Evolutionary conservation across 2,888 invertebrate genomes (phyloP).

Genomic region (Trichogramma evanescens): DNA sequence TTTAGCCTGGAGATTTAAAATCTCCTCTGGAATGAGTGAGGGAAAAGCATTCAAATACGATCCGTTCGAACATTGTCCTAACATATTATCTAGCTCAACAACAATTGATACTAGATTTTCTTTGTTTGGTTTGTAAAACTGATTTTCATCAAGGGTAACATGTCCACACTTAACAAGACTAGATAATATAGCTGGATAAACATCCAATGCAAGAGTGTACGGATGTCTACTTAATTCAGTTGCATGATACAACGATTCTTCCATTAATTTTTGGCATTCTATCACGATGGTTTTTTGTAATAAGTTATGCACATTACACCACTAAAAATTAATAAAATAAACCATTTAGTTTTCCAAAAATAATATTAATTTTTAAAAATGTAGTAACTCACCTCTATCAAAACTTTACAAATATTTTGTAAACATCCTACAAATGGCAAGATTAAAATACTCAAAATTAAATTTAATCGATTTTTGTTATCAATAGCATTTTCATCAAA

Average conservation of each 20-base stretch:
- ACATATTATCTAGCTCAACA: constrained; percentile 30
- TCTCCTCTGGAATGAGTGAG: constrained; percentile 25
- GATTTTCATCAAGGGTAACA: constrained; percentile 24
- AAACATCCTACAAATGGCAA: constrained; percentile 61
- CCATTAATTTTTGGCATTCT: constrained; percentile 56
- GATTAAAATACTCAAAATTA: constrained; percentile 56
- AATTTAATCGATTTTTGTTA: constrained; percentile 48
- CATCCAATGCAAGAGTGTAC: constrained; percentile 67
- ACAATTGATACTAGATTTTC: constrained; percentile 27
- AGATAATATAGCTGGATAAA: constrained; percentile 36
- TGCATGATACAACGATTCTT: constrained; percentile 47
- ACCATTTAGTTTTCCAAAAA: constrained; percentile 1
- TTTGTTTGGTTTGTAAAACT: constrained; percentile 30
- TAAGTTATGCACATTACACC: constrained; percentile 30
- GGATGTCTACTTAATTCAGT: constrained; percentile 54
- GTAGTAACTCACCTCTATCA: constrained; percentile 49
- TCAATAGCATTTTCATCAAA: constrained; percentile 41
- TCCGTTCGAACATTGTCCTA: constrained; percentile 28
- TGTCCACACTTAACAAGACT: constrained; percentile 33
- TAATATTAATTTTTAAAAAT: constrained; percentile 7
- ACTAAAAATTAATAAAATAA: constrained; percentile 13
- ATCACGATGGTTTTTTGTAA: constrained; percentile 52
- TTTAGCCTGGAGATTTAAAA: constrained; percentile 35
- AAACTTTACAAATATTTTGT: constrained; percentile 48
- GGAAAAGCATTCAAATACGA: constrained; percentile 32